phyloP scores from a whole-genome alignment of 2,797 vertebrate genomes.

The Phrynocephalus vlangalii region DNA sequence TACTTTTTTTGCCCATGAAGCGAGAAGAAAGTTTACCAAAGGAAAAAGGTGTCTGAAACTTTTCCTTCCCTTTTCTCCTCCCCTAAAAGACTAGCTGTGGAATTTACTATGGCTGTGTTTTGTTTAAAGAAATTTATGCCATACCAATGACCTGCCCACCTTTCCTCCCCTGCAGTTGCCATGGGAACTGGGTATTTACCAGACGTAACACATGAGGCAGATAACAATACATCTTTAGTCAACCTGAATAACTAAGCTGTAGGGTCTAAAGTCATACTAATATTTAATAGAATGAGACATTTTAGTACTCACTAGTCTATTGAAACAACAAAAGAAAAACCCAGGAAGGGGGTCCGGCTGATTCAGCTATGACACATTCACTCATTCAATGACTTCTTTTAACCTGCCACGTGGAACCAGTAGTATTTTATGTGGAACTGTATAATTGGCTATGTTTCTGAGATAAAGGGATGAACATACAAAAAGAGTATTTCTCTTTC shows the following conservation, averaged over 20 bases:
- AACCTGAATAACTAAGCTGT: constrained; percentile 52
- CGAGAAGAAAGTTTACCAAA: constrained; percentile 66
- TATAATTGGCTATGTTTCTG: constrained; percentile 31
- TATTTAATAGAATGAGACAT: constrained; percentile 60
- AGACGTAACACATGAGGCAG: constrained; percentile 61
- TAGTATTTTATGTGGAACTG: constrained; percentile 28
- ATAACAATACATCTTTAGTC: constrained; percentile 63
- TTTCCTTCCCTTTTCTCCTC: constrained; percentile 70
- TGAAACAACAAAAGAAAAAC: constrained; percentile 41
- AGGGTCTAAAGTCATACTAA: constrained; percentile 50
- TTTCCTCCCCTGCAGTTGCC: constrained; percentile 67
- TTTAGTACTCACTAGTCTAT: constrained; percentile 33
- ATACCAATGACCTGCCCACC: constrained; percentile 67
- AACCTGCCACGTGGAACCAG: constrained; percentile 36
- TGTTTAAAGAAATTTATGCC: constrained; percentile 68
- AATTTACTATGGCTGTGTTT: constrained; percentile 60
- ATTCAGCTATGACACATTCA: constrained; percentile 43
- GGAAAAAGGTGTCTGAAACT: constrained; percentile 72
- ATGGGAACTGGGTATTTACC: constrained; percentile 72
- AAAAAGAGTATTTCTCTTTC: constrained; percentile 20
- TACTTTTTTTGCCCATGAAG: constrained; percentile 49
- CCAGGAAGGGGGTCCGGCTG: constrained; percentile 46
- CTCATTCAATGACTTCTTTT: constrained; percentile 37
- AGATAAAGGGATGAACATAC: constrained; percentile 14
- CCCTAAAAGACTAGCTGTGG: constrained; percentile 56